These are phyloP conservation scores for Aselliscus stoliczkanus DNA, from an alignment of 2,797 vertebrate species.

Conservation along the genomic window DNA sequence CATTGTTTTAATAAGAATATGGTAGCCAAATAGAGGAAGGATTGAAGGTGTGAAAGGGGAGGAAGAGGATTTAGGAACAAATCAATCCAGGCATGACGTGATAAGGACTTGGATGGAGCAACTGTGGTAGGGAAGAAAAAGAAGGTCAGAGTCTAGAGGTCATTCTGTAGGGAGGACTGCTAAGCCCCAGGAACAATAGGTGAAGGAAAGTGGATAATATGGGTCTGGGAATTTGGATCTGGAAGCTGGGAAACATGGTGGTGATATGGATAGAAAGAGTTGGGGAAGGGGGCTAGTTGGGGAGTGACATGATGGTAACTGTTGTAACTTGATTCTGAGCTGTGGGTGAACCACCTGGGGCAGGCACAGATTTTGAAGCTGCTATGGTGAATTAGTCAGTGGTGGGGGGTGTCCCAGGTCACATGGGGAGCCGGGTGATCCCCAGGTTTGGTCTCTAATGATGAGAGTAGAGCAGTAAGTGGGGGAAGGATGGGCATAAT, in stretches of 20 bases:
- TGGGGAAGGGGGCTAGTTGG: neutral
- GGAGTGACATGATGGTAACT: neutral
- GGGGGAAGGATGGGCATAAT: neutral
- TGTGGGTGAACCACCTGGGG: neutral
- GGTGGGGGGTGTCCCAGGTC: neutral
- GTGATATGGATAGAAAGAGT: slow-evolving; percentile 7
- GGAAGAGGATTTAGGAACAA: slow-evolving; percentile 34
- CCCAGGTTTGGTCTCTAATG: neutral
- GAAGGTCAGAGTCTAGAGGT: neutral
- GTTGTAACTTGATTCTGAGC: neutral
- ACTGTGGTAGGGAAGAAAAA: neutral
- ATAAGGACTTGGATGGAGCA: slow-evolving; percentile 8
- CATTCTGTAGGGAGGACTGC: neutral
- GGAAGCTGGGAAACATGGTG: neutral
- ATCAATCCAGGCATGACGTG: neutral
- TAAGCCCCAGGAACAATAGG: neutral
- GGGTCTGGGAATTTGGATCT: slow-evolving; percentile 30
- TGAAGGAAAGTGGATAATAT: neutral
- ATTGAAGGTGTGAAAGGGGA: neutral
- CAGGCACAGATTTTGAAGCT: slow-evolving; percentile 21
- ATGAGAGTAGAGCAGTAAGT: neutral
- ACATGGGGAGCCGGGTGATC: neutral
- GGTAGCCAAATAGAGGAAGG: neutral
- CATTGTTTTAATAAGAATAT: slow-evolving; percentile 28
- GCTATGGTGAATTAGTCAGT: neutral